phyloP scores from a whole-genome alignment of 1,140 invertebrate species.

The Pseudomyrmex concolor region DNA sequence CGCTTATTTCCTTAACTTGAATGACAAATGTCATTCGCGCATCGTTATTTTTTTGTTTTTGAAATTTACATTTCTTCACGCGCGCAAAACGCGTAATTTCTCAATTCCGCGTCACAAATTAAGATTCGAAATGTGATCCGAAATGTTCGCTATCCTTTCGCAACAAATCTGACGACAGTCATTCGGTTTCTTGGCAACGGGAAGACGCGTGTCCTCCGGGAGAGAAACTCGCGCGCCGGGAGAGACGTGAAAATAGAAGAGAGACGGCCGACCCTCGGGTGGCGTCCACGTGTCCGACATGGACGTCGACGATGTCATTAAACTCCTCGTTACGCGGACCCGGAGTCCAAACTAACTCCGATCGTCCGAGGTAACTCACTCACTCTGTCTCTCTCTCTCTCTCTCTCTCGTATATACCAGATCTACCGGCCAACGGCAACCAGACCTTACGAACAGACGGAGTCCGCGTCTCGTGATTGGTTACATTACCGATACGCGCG shows the following conservation, averaged over 20 bases:
- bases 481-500: conserved; percentile 82
- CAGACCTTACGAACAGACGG: conserved; percentile 69
- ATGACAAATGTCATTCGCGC: not conserved
- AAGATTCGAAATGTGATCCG: too few species aligned
- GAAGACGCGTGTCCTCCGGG: conserved; percentile 15
- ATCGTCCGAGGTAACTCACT: conserved; percentile 52
- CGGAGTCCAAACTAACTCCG: conserved; percentile 71
- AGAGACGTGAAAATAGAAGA: conserved; percentile 68
- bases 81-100: too few species aligned
- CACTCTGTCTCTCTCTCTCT: too few species aligned
- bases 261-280: conserved; percentile 55
- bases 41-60: too few species aligned
- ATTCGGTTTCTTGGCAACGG: conserved; percentile 17
- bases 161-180: not conserved
- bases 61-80: too few species aligned
- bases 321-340: conserved; percentile 79
- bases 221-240: conserved; percentile 39
- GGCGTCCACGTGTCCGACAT: conserved; percentile 73
- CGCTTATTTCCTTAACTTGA: not conserved
- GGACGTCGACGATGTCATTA: conserved; percentile 81
- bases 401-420: conserved; percentile 41
- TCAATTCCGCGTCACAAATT: too few species aligned
- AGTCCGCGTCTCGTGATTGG: conserved; percentile 75
- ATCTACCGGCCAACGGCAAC: conserved; percentile 62
- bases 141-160: not conserved